Conservation (phyloP, 2,888 invertebrate genomes). For the Copidosoma aretas region DNA sequence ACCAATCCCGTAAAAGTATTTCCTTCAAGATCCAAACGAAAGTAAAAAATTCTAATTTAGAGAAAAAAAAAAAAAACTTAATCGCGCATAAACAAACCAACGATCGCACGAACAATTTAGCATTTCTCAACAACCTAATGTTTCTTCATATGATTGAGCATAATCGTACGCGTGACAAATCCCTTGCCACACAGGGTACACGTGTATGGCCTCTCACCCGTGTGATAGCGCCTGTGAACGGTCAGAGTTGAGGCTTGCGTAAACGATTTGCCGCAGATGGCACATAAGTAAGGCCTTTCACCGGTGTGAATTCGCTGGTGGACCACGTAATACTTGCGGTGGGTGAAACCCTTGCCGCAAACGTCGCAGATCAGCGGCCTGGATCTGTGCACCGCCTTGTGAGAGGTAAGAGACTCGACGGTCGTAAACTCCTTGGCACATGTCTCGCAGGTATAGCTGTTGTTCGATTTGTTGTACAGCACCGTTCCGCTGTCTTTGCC, state of each 20-base stretch:
- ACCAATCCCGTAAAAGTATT: not conserved
- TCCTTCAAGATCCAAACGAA: not conserved
- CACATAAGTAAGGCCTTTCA: conserved; percentile 63
- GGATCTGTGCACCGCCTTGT: conserved; percentile 57
- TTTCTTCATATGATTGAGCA: conserved; percentile 63
- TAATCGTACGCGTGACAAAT: conserved; percentile 61
- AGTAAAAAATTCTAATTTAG: not conserved
- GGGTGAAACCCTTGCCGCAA: conserved; percentile 61
- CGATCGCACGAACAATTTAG: too few species aligned
- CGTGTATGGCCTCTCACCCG: conserved; percentile 61
- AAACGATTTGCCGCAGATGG: conserved; percentile 61
- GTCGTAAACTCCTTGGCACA: conserved; percentile 58
- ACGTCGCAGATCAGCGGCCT: conserved; percentile 61
- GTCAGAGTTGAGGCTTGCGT: conserved; percentile 60
- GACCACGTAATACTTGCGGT: conserved; percentile 60
- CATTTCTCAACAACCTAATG: conserved; percentile 45
- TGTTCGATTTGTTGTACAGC: conserved; percentile 26
- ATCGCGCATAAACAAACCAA: too few species aligned
- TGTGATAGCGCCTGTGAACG: conserved; percentile 60
- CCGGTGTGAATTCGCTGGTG: conserved; percentile 63
- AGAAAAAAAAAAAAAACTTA: not conserved
- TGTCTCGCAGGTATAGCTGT: conserved; percentile 56
- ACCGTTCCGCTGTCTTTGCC: conserved; percentile 18
- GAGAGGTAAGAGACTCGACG: conserved; percentile 55
- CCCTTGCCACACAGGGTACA: conserved; percentile 61